Evolutionary conservation across 1,140 invertebrate species (phyloP), one percentile per base, ranked within the genome.

Genomic region (Phenacoccus solenopsis): DNA sequence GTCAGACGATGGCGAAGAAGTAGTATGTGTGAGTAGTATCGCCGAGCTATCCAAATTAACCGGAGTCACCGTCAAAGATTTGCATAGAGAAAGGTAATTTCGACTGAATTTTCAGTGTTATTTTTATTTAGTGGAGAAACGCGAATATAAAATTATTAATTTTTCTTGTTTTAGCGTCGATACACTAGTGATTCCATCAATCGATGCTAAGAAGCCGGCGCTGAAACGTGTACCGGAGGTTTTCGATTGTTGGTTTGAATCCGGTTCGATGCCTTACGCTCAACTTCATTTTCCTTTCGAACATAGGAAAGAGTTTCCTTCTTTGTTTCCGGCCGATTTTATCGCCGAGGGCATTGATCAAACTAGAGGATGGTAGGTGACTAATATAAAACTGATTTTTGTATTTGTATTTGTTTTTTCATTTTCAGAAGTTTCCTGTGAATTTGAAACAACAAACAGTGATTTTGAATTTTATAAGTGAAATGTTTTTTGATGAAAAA

Each of bases 201-300:
- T 81, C 57, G 84, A 87, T 27, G 86, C 88, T 1, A 94, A 93
- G 21, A 84, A 89, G 71, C 90, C 93, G 16, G 87, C 89, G 13
- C 79, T 99, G 16, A 85, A 83, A 71, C 84, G 98, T 72, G 86
- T 99, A 24, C 78, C 88, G 3, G 96, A 99, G 81, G 98, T 99
- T 0, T 99, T 99, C 82, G 98, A 99, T 80, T 99, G 98, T 78
- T 99, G 98, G 98, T 99, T 99, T 81, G 98, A 99, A 79, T 98
- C 94, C 20, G 98, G 97, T 7, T 95, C 94, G 3, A 99, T 99
- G 98, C 98, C 98, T 1, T 98, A 96, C 76, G 96, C 96, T 1
- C 95, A 98, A 79, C 84, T 86, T 72, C 98, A 99, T 81, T 99
- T 95, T 81, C 98, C 98, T 7, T 96, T 96, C 81, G 92, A 99